Conservation (phyloP, 2,888 invertebrate species). For the Drosophila antonietae region DNA sequence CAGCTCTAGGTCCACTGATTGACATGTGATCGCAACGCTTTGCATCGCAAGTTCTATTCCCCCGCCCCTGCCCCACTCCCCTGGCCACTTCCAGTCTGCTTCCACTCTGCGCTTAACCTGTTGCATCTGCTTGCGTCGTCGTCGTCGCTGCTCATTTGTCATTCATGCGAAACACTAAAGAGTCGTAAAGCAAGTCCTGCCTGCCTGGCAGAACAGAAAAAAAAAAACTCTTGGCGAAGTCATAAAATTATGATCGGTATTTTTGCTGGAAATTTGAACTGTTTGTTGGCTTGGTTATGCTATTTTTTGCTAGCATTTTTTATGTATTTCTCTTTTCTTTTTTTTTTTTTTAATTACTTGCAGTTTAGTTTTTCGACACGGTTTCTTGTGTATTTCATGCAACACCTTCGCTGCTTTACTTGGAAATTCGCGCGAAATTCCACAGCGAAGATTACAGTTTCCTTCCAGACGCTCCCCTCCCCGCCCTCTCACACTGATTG, state of each 20-base stretch:
- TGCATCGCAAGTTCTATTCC: conserved; percentile 60
- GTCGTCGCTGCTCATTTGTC: conserved; percentile 76
- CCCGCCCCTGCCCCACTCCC: not conserved
- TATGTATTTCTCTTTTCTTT: not conserved
- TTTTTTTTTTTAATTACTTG: conserved; percentile 48
- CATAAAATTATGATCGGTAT: conserved; percentile 79
- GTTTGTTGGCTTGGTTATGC: conserved; percentile 33
- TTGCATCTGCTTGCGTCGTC: conserved; percentile 51
- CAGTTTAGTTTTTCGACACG: conserved; percentile 66
- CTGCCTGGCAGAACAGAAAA: conserved; percentile 10
- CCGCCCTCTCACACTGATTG: conserved; percentile 16
- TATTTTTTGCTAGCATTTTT: conserved; percentile 42
- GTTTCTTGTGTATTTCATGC: conserved; percentile 77
- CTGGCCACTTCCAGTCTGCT: not conserved
- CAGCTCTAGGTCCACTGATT: conserved; percentile 62
- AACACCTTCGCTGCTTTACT: conserved; percentile 68
- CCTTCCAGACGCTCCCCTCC: not conserved
- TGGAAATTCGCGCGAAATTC: conserved; percentile 61
- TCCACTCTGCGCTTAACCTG: conserved; percentile 55
- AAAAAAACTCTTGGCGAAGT: conserved; percentile 39
- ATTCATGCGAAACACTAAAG: conserved; percentile 75
- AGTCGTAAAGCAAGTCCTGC: conserved; percentile 69
- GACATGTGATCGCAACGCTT: conserved; percentile 73
- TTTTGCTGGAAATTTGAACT: conserved; percentile 67
- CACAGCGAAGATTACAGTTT: conserved; percentile 35